Evolutionary conservation across 2,888 invertebrate species (phyloP), one percentile per base, ranked within the genome.

Genomic region (Mythimna albipuncta): DNA sequence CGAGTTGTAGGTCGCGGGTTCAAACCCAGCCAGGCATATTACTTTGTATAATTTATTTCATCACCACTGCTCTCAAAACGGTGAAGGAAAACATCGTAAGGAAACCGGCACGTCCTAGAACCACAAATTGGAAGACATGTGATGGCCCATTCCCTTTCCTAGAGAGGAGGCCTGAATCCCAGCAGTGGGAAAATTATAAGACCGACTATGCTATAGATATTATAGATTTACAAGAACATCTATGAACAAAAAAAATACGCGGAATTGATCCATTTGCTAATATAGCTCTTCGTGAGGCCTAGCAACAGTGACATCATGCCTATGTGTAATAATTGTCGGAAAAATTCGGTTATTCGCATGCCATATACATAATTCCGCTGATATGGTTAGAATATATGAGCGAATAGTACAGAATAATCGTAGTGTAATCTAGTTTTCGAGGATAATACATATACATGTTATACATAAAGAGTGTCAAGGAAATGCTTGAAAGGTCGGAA

Each of bases 271-370:
- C 64, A 58, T 68, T 41, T 26, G 59, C 35, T 26, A 26, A 26
- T 26, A 26, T 26, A 26, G 64, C 59, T 64, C 69, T 64, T 38
- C 52, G 66, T 32, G 44, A 41, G 41, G 19, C 32, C 16, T 83
- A 77, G 85, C 77, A 86, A 87, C 85, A 81, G 70, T 72, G 75
- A 79, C 77, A 79, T 81, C 78, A 85, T 47, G 57, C 0, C 16
- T 55, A 35, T 19, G n/a, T 38, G 38, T 58, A 61, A 83, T 78
- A 72, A 63, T 65, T 65, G 77, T 65, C 50, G 69, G 73, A 72
- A 77, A 84, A 79, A 79, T 70, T 62, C 74, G 78, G n/a, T 72
- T n/a, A 77, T 78, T 77, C 67, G 63, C 63, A 73, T 77, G 72
- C 73, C 55, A 67, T 68, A 58, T 71, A 58, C 67, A 69, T 77